Conservation (phyloP, 1,140 invertebrate genomes). For the Sycophaga agraensis region DNA sequence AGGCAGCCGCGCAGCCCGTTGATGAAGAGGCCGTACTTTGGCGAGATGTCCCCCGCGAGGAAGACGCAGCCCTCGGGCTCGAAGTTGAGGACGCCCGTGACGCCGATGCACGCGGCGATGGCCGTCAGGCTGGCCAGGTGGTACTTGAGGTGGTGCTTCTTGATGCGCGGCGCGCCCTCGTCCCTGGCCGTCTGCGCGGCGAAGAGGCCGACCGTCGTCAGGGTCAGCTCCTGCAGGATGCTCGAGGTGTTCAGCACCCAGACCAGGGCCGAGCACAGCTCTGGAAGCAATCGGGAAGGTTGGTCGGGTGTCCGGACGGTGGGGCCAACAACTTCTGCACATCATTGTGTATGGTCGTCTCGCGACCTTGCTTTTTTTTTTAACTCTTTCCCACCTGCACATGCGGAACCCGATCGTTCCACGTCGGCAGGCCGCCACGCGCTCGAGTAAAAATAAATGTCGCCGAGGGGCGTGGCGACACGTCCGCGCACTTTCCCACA, state of each 20-base stretch:
- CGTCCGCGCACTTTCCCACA: background rate
- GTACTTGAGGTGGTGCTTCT: slow-evolving; percentile 61
- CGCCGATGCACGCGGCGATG: slow-evolving; percentile 56
- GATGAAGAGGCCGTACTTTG: slow-evolving; percentile 58
- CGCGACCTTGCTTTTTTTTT: too few relatives aligned
- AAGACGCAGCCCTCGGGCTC: slow-evolving; percentile 54
- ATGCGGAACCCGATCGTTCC: too few relatives aligned
- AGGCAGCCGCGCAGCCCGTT: slow-evolving; percentile 54
- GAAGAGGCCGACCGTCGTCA: slow-evolving; percentile 59
- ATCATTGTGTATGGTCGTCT: too few relatives aligned
- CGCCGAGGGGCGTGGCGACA: too few relatives aligned
- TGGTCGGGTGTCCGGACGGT: too few relatives aligned
- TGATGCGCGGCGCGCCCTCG: slow-evolving; percentile 42
- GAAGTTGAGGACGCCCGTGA: slow-evolving; percentile 53
- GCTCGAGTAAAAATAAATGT: too few relatives aligned
- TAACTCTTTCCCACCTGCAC: too few relatives aligned
- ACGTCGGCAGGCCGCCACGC: too few relatives aligned
- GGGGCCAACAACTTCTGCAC: too few relatives aligned
- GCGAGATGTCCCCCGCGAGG: slow-evolving; percentile 55
- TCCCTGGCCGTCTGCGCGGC: slow-evolving; percentile 54
- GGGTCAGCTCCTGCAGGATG: slow-evolving; percentile 60
- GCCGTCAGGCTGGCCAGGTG: slow-evolving; percentile 60
- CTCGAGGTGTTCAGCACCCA: slow-evolving; percentile 59
- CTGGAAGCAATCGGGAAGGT: too few relatives aligned
- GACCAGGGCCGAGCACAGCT: slow-evolving; percentile 56